phyloP scores from a whole-genome alignment of 2,888 invertebrate species.

The Ariolimax columbianus region DNA sequence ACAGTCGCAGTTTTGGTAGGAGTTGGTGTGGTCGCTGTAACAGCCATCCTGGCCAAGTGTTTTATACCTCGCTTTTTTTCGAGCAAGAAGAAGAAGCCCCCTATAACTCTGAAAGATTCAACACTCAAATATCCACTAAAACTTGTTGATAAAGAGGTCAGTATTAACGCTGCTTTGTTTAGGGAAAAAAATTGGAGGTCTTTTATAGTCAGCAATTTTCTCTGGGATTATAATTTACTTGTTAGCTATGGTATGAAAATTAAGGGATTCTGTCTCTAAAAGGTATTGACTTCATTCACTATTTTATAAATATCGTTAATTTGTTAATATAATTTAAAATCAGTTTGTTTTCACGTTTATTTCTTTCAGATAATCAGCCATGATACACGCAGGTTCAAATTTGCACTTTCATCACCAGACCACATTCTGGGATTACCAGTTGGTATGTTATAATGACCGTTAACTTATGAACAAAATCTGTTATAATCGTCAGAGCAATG shows the following conservation, averaged over 20 bases:
- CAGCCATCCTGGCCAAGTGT: slow-evolving; percentile 82
- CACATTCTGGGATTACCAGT: slow-evolving; percentile 89
- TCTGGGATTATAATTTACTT: no score
- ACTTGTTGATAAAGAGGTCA: slow-evolving; percentile 28
- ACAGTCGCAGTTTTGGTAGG: slow-evolving; percentile 83
- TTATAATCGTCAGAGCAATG: no score
- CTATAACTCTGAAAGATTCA: slow-evolving; percentile 87
- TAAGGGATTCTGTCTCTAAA: background rate
- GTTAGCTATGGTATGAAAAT: background rate
- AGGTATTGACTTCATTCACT: background rate
- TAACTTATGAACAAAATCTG: no score
- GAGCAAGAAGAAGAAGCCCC: slow-evolving; percentile 84
- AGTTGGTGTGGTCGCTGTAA: slow-evolving; percentile 82
- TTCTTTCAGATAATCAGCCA: slow-evolving; percentile 86
- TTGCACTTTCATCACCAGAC: slow-evolving; percentile 90
- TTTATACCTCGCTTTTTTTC: slow-evolving; percentile 82
- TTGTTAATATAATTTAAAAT: background rate
- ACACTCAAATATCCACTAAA: slow-evolving; percentile 86
- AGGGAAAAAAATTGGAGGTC: no score
- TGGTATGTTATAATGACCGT: slow-evolving; percentile 68
- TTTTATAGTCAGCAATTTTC: background rate
- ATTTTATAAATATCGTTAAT: background rate
- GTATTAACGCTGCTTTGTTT: background rate
- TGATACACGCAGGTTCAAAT: slow-evolving; percentile 94
- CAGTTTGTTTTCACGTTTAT: background rate